Conservation (phyloP, 2,888 invertebrate genomes). For the Cephus runcator region DNA sequence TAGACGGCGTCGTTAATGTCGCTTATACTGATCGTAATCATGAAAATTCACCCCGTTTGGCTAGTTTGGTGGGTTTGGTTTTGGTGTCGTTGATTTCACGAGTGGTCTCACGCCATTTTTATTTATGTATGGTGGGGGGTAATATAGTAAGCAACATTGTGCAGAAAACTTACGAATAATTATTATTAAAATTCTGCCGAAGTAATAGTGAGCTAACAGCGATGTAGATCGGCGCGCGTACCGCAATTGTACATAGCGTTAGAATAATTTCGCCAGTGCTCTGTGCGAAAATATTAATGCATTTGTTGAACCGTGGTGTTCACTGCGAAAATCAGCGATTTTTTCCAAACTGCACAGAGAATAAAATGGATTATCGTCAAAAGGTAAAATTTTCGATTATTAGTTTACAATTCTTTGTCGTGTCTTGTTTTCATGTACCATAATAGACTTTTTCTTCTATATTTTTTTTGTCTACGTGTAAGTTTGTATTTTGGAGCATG, state of each 20-base stretch:
- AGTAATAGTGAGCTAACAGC: slow-evolving; percentile 10
- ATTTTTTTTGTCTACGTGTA: not conserved
- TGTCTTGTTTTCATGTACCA: not conserved
- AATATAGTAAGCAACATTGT: slow-evolving; percentile 33
- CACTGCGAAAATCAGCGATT: slow-evolving; percentile 39
- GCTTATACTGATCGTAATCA: not conserved
- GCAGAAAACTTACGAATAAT: slow-evolving; percentile 22
- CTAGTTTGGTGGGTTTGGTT: not conserved
- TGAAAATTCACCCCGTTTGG: not conserved
- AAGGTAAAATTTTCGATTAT: slow-evolving; percentile 35
- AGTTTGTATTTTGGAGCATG: not conserved
- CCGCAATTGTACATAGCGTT: slow-evolving; percentile 13
- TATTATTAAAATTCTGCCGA: slow-evolving; percentile 2
- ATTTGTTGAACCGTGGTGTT: slow-evolving; percentile 41
- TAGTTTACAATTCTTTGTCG: not conserved
- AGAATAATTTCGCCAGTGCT: slow-evolving; percentile 20
- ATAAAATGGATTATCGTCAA: slow-evolving; percentile 58
- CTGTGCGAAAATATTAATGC: slow-evolving; percentile 40
- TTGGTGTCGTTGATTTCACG: slow-evolving; percentile 25
- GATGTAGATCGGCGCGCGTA: slow-evolving; percentile 17
- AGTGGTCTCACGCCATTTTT: slow-evolving; percentile 38
- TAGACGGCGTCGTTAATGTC: not conserved
- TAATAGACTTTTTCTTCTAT: not conserved
- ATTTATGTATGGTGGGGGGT: slow-evolving; percentile 40
- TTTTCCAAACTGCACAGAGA: slow-evolving; percentile 39